Evolutionary conservation across 2,797 vertebrate genomes (phyloP), one percentile per base, ranked within the genome.

Genomic region (Dendrocincla tyrannina): DNA sequence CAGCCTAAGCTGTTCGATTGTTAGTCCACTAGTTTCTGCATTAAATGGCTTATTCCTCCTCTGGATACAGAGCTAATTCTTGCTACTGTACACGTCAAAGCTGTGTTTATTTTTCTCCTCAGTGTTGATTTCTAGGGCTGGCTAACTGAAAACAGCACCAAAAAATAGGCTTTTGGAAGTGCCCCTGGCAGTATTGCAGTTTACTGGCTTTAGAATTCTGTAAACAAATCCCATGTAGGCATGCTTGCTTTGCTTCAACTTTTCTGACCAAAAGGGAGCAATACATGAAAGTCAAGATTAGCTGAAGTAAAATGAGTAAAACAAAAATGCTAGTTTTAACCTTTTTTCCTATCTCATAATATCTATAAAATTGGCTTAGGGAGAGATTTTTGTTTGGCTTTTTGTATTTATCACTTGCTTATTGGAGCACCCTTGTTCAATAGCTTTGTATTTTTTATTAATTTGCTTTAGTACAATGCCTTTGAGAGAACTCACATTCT

Each of bases 81-180:
- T 96, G 42, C 85, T 89, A 94, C 73, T 91, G 69, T 92, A 69
- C 35, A 5, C 67, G 73, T 91, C 81, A 88, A 79, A 94, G 77
- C 46, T 30, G 16, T 81, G 73, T 95, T 95, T 95, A 70, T 95
- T 93, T 91, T 88, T 82, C 14, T 92, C 81, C 82, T 89, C 33
- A 7, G 44, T 73, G 32, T 73, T 89, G 59, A 73, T 87, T 88
- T 80, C 77, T 94, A 62, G 56, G 28, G 16, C 35, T 88, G 24
- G 8, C 3, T 20, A 68, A 85, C 56, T 70, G 62, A 78, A 88
- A 91, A 60, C 30, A 37, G 35, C 47, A 67, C 20, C 2, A 58
- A 73, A 52, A 95, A 33, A 28, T 10, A 33, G 13, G 11, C 12
- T 85, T 89, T 83, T 9, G 1, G 30, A 59, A 47, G 23, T 41